Base-by-base conservation (phyloP, 2,113 vertebrate species). In the Hemicordylus capensis region DNA sequence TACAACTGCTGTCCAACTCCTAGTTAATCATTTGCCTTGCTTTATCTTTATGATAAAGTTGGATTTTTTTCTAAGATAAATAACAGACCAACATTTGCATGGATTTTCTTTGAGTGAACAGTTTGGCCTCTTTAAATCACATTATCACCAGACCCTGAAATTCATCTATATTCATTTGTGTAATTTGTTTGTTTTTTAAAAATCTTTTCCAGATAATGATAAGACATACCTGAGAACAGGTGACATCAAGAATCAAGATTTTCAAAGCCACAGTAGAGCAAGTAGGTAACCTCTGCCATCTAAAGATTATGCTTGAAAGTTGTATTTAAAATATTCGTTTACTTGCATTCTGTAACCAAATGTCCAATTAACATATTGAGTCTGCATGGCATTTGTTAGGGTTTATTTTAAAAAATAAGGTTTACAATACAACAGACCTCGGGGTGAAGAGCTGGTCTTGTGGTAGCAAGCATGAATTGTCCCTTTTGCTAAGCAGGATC, bases 211-310 rank as follows among this genome's bases (percentile, higher is more conserved):
- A 85, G 84, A 85, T 80, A 61, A 73, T 80, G 76, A 85, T 85
- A 85, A 85, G 42, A 67, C 84, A 80, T 85, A 67, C 72, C 73
- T 85, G 76, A 80, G 42, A n/a, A 80, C 76, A 51, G 67, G 42
- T 24, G 31, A 56, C n/a, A 22, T 80, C 56, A 85, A 63, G n/a
- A 85, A 24, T 73, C 84, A 73, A 80, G 76, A 80, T 15, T 85
- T 79, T 59, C 84, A 85, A 73, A 79, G 56, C 63, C 76, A 85
- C 67, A 85, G 24, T 73, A 85, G 84, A 85, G 80, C 84, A 80
- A 80, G 84, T 85, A 85, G 24, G 84, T 80, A 80, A 85, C 12
- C 39, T 73, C 44, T 78, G 34, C 70, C 78, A 87, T 4, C 37
- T 67, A 48, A 15, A 89, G 26, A 22, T 42, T 34, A 26, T 64